These are phyloP conservation scores for Chrysolina haemoptera DNA, from an alignment of 2,888 invertebrate species.

Conservation along the genomic window DNA sequence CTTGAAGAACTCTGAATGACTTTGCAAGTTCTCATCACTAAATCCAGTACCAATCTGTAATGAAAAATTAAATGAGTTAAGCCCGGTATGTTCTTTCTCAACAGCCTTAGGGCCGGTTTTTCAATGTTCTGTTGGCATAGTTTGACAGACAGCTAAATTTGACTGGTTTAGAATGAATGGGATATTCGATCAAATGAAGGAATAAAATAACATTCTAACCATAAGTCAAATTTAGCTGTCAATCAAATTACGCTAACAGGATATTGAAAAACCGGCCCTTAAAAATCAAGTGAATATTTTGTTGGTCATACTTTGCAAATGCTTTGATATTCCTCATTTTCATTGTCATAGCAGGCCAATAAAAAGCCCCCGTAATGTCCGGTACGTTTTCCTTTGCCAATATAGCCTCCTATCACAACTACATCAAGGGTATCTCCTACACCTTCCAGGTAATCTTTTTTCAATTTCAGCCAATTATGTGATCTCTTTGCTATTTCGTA, in stretches of 20 bases:
- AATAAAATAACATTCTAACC: no score
- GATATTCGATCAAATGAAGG: no score
- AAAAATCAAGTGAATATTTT: no score
- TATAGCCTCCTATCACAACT: conserved; percentile 95
- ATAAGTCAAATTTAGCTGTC: no score
- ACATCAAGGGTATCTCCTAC: conserved; percentile 97
- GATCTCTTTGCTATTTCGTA: conserved; percentile 98
- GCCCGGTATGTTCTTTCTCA: neutral
- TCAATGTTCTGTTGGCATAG: no score
- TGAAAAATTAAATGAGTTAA: conserved; percentile 2
- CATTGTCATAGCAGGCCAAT: conserved; percentile 92
- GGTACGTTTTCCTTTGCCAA: conserved; percentile 93
- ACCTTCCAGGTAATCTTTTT: conserved; percentile 98
- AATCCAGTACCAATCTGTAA: conserved; percentile 92
- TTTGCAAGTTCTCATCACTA: conserved; percentile 88
- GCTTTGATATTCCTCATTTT: conserved; percentile 92
- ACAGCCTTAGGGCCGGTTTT: no score
- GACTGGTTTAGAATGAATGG: no score
- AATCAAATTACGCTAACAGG: no score
- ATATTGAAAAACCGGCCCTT: no score
- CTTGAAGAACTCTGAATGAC: conserved; percentile 83
- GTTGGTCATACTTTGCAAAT: conserved; percentile 88
- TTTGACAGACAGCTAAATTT: no score
- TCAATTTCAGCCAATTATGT: conserved; percentile 95
- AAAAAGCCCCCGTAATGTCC: conserved; percentile 96